Percentiles rank a stretch among this genome's conserved stretches.
Evolutionary conservation across 2,113 vertebrate species (phyloP).

Genomic region (Pachycephala philippinensis): DNA sequence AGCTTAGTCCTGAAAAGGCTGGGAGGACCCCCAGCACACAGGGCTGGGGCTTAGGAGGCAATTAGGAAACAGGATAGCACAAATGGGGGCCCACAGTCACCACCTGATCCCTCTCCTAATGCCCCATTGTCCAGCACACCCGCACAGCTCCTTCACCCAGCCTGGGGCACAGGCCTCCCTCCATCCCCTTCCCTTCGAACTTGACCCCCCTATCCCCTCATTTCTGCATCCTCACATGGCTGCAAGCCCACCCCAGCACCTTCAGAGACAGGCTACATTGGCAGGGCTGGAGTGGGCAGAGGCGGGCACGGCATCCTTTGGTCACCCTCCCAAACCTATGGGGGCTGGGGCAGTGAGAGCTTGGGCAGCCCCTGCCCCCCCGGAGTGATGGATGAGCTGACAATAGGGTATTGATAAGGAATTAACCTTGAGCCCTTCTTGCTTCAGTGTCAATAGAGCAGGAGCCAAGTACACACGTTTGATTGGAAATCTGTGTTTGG

Average conservation of each 20-base stretch:
- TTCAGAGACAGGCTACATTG: fast-evolving
- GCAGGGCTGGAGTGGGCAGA: not conserved
- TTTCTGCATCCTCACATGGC: not conserved
- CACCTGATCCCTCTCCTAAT: fast-evolving
- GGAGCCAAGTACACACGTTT: slow-evolving; percentile 63
- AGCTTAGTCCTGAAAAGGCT: not conserved
- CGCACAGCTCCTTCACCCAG: not conserved
- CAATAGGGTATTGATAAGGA: slow-evolving; percentile 80
- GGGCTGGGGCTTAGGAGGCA: not conserved
- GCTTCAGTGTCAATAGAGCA: slow-evolving; percentile 70
- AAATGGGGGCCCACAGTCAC: not conserved
- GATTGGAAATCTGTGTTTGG: slow-evolving; percentile 62
- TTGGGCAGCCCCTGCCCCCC: not conserved
- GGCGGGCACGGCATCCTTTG: fast-evolving
- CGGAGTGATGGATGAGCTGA: slow-evolving; percentile 77
- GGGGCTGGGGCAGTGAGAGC: not conserved
- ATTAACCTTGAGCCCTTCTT: slow-evolving; percentile 80
- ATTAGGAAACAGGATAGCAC: not conserved
- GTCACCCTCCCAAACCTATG: not conserved
- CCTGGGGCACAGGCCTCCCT: not conserved
- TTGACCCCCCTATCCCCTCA: not conserved
- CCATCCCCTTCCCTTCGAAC: not conserved
- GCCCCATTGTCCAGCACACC: not conserved
- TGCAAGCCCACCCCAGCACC: not conserved
- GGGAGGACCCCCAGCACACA: not conserved